Conservation (phyloP, 1,140 invertebrate genomes). For the Bombus difficillimus region DNA sequence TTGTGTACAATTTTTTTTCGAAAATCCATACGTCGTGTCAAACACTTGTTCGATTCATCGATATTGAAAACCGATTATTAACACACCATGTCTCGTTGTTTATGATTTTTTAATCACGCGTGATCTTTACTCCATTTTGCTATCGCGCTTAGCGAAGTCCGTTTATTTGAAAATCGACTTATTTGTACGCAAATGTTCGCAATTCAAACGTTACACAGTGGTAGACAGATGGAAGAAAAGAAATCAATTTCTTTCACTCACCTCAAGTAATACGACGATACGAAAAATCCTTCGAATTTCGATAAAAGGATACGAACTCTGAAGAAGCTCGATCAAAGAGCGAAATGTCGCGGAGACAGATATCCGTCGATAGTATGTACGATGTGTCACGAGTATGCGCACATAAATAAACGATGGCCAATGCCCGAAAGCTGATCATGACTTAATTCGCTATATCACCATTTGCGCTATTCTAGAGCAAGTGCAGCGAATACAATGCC, state of each 20-base stretch:
- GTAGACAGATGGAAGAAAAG: not conserved
- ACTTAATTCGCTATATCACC: constrained; percentile 26
- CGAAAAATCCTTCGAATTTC: constrained; percentile 19
- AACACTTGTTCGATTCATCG: too few species aligned
- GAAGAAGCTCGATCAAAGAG: not conserved
- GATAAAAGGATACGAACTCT: not conserved
- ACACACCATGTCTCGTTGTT: too few species aligned
- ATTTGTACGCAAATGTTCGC: not conserved
- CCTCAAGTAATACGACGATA: not conserved
- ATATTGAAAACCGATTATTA: too few species aligned
- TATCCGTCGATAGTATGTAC: constrained; percentile 28
- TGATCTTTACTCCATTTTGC: too few species aligned
- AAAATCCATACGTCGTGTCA: too few species aligned
- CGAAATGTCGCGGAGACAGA: not conserved
- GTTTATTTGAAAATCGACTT: not conserved
- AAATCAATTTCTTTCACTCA: not conserved
- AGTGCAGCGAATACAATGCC: constrained; percentile 1
- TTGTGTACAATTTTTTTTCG: too few species aligned
- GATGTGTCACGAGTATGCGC: constrained; percentile 8
- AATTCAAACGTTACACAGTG: not conserved
- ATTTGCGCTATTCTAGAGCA: constrained; percentile 41
- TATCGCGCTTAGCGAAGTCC: too few species aligned
- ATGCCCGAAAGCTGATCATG: constrained; percentile 45
- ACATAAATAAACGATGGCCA: constrained; percentile 43
- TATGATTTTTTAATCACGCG: too few species aligned